Conservation (phyloP, 2,888 invertebrate species). For the Lepetodrilus schrolli region DNA sequence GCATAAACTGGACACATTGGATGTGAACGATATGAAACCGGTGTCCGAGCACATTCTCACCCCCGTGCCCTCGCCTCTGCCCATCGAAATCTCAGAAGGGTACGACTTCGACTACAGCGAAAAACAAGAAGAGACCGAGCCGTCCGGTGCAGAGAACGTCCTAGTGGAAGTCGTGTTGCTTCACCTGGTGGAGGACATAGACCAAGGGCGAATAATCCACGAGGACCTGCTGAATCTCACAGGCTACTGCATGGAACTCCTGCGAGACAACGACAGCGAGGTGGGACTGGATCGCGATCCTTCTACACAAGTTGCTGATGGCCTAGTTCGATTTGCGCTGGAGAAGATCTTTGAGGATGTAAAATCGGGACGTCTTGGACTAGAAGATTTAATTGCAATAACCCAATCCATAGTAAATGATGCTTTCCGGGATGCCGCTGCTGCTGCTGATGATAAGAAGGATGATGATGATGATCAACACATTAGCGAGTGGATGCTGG, state of each 20-base stretch:
- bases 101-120: slow-evolving; percentile 34
- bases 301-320: slow-evolving; percentile 44
- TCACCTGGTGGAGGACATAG: slow-evolving; percentile 51
- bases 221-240: slow-evolving; percentile 52
- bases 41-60: slow-evolving; percentile 53
- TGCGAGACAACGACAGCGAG: slow-evolving; percentile 36
- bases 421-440: not conserved
- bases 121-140: slow-evolving; percentile 33
- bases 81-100: slow-evolving; percentile 36
- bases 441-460: not conserved
- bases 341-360: slow-evolving; percentile 47
- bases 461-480: slow-evolving; percentile 42
- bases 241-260: slow-evolving; percentile 45
- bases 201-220: slow-evolving; percentile 41
- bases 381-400: slow-evolving; percentile 50
- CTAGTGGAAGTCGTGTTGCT: slow-evolving; percentile 52
- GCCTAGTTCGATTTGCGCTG: slow-evolving; percentile 54
- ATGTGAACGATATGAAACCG: slow-evolving; percentile 33
- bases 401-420: slow-evolving; percentile 45
- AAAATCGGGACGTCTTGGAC: slow-evolving; percentile 41
- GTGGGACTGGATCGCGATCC: not conserved
- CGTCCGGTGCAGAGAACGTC: slow-evolving; percentile 20
- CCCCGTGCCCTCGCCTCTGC: slow-evolving; percentile 49
- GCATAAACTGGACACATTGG: not conserved
- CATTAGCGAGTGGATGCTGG: slow-evolving; percentile 46